Percentiles rank a stretch among this genome's conserved stretches.
Conservation (phyloP, 2,113 vertebrate genomes). For the Camelus dromedarius region DNA sequence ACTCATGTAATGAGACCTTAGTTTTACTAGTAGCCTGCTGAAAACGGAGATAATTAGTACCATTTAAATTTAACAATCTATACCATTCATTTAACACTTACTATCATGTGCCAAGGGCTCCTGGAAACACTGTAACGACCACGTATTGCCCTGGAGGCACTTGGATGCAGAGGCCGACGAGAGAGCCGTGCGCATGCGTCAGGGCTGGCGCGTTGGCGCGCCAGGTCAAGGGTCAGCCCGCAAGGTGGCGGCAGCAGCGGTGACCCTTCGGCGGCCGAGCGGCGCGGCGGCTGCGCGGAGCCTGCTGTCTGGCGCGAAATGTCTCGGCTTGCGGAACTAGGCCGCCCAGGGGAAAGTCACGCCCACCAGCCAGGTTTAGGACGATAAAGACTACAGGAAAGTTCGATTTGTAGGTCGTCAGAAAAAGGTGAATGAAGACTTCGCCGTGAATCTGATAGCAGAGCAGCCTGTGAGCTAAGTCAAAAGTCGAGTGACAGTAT, state of each 20-base stretch:
- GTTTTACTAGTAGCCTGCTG: not conserved
- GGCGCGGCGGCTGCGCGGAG: rapidly evolving
- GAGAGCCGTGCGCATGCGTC: not conserved
- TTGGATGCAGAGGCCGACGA: not conserved
- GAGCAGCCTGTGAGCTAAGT: conserved; percentile 89
- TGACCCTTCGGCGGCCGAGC: not conserved
- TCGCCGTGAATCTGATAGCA: conserved; percentile 92
- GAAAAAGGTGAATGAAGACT: conserved; percentile 95
- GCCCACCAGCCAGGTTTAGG: conserved; percentile 96
- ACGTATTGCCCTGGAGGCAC: not conserved
- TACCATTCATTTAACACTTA: not conserved
- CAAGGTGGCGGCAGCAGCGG: conserved; percentile 58
- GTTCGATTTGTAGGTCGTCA: conserved; percentile 91
- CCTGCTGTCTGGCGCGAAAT: not conserved
- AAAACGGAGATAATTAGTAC: not conserved
- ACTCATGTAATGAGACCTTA: not conserved
- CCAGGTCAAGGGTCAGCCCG: conserved; percentile 51
- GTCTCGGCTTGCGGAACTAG: conserved; percentile 39
- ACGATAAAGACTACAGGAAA: conserved; percentile 91
- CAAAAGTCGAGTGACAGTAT: conserved; percentile 86
- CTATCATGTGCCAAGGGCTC: not conserved
- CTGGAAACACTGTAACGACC: not conserved
- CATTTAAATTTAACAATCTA: not conserved
- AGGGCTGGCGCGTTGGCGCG: rapidly evolving
- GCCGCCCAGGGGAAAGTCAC: conserved; percentile 90